A percentile compares a stretch with the other conserved stretches of the same genome.
Conservation (phyloP, 35 echinoderm and acorn worm species). For the Holothuria glaberrima region DNA sequence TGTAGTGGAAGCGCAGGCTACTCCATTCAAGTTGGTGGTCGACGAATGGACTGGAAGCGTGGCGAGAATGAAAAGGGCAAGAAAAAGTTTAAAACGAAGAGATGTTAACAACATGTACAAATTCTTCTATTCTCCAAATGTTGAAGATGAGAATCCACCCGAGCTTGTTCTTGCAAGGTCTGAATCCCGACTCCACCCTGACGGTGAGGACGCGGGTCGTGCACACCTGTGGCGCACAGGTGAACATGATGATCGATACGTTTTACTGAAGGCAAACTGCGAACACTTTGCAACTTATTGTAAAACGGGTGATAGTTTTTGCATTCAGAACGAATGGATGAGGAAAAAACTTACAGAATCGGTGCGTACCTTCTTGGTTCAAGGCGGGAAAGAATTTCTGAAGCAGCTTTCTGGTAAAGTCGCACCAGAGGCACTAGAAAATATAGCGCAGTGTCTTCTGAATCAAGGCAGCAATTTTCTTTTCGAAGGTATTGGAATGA, state of each 20-base stretch:
- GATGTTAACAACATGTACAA: background rate
- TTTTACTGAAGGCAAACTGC: constrained; percentile 20
- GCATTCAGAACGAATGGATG: background rate
- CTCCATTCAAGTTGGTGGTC: background rate
- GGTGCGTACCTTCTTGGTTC: background rate
- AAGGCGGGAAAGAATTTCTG: background rate
- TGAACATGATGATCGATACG: background rate
- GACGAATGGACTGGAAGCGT: background rate
- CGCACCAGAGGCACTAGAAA: background rate
- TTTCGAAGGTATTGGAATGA: constrained; percentile 5
- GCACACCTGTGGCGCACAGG: background rate
- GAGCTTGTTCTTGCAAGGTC: constrained; percentile 18
- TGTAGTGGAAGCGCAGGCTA: background rate
- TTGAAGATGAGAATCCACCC: background rate
- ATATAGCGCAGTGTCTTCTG: background rate
- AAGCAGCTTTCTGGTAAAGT: background rate
- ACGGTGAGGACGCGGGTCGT: background rate
- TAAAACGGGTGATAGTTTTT: background rate
- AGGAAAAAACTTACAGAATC: background rate
- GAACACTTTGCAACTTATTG: constrained; percentile 27
- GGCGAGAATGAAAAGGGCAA: background rate
- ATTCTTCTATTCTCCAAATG: background rate
- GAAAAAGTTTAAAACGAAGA: background rate
- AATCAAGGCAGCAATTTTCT: background rate
- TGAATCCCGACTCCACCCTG: background rate